Evolutionary conservation across 2,888 invertebrate genomes (phyloP), one percentile per base, ranked within the genome.

Genomic region (Chirona hameri): DNA sequence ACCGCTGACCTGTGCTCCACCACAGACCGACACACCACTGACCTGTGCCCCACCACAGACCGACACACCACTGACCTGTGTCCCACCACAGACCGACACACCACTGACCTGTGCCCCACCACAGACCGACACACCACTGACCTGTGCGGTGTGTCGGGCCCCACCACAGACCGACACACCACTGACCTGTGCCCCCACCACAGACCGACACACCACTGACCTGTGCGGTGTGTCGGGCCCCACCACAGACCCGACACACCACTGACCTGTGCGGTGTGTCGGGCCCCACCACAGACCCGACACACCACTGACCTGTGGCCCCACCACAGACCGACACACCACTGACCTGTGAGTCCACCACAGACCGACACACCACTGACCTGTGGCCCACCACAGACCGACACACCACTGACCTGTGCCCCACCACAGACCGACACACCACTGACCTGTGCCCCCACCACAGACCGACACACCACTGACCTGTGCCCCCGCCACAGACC

Each of bases 271-370:
- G n/a, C n/a, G n/a, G n/a, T n/a, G n/a, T n/a, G n/a, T n/a, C n/a
- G n/a, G 52, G 18, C 7, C 48, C 48, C 48, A 48, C 48, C 24
- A 18, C 60, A 21, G 39, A 39, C n/a, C 60, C 21, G 9, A 60
- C 1, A 14, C 21, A 60, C n/a, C 10, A 69, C 82, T 81, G 81
- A 86, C 86, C 86, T 10, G 86, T 85, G 24, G 86, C 86, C 24
- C 24, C 60, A 24, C 60, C 9, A 7, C 60, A 60, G n/a, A 24
- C 39, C 39, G 21, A 9, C n/a, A n/a, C 60, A 18, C 60, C 52
- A 52, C 52, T 12, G 52, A 52, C 12, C 52, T 2, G 52, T 52
- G 52, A 12, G 12, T 12, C 48, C 48, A 48, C 48, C 24, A 18
- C 60, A 21, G 39, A 39, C 60, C 21, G 9, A 60, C 1, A 14